These are phyloP conservation scores for Gymnoscopelus braueri DNA, from an alignment of 2,797 vertebrate species.

Conservation along the genomic window DNA sequence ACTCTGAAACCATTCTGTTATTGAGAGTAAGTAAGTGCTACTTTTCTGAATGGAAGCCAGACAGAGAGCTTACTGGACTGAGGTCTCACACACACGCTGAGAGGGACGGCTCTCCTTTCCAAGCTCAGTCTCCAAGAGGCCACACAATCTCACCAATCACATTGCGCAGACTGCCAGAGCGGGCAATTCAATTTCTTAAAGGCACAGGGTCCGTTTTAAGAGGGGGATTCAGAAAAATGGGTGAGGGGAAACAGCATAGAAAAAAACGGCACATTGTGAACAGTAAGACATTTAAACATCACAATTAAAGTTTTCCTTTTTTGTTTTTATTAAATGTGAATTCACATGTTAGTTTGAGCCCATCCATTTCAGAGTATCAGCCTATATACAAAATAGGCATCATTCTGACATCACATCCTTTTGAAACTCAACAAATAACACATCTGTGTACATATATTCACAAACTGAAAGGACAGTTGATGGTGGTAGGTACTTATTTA, in stretches of 20 bases:
- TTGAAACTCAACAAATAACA: slow-evolving; percentile 72
- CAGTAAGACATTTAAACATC: slow-evolving; percentile 65
- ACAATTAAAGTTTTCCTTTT: slow-evolving; percentile 61
- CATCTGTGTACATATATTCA: slow-evolving; percentile 80
- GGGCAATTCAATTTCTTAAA: slow-evolving; percentile 86
- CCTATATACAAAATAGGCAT: slow-evolving; percentile 77
- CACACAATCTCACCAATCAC: slow-evolving; percentile 79
- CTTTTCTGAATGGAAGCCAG: slow-evolving; percentile 77
- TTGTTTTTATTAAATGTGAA: slow-evolving; percentile 79
- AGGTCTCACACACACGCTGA: slow-evolving; percentile 72
- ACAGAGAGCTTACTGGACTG: slow-evolving; percentile 51
- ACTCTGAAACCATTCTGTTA: slow-evolving; percentile 43
- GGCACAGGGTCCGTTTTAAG: slow-evolving; percentile 61
- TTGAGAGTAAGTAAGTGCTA: slow-evolving; percentile 40
- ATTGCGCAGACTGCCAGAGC: slow-evolving; percentile 57
- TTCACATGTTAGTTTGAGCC: slow-evolving; percentile 79
- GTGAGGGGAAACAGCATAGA: background rate
- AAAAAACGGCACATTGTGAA: slow-evolving; percentile 30
- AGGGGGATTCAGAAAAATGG: slow-evolving; percentile 4
- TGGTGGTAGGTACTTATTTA: slow-evolving; percentile 88
- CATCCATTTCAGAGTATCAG: slow-evolving; percentile 67
- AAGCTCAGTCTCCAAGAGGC: slow-evolving; percentile 77
- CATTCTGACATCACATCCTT: slow-evolving; percentile 74
- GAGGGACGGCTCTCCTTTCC: slow-evolving; percentile 73
- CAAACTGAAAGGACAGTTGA: slow-evolving; percentile 82